A percentile compares a stretch with the other conserved stretches of the same genome.
Evolutionary conservation across 1,140 invertebrate species (phyloP).

Genomic region (Nomia melanderi): DNA sequence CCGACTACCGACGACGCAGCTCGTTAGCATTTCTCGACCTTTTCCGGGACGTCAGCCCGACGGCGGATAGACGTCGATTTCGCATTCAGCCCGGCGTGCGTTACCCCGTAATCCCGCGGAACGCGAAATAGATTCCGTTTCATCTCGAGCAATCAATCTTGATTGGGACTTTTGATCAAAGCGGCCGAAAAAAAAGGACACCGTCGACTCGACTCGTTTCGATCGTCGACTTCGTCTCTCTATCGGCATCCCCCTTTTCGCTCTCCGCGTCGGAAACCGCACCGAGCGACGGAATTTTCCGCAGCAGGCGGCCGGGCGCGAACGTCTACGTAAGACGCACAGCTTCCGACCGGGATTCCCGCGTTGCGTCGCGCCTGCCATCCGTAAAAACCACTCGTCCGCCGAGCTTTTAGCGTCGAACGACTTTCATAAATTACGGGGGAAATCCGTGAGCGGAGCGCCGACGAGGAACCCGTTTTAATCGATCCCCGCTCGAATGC

Average conservation of each 20-base stretch:
- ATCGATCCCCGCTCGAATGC: not conserved
- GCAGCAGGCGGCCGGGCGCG: conserved; percentile 11
- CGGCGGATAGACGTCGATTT: conserved; percentile 49
- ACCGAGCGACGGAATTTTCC: conserved; percentile 42
- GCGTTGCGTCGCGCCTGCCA: conserved; percentile 2
- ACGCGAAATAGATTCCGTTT: conserved; percentile 68
- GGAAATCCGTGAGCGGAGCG: not conserved
- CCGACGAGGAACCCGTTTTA: not conserved
- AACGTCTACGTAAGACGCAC: conserved; percentile 22
- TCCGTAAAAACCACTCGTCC: conserved; percentile 25
- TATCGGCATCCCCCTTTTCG: not conserved
- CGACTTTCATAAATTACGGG: conserved; percentile 24
- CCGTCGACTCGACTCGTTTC: not conserved
- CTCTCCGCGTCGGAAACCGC: not conserved
- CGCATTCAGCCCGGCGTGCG: conserved; percentile 47
- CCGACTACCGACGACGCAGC: conserved; percentile 10
- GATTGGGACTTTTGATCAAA: conserved; percentile 69
- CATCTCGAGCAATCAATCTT: conserved; percentile 70
- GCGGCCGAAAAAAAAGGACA: conserved; percentile 31
- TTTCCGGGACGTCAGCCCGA: conserved; percentile 31
- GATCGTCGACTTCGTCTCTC: not conserved
- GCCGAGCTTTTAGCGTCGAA: conserved; percentile 45
- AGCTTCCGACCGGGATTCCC: not conserved
- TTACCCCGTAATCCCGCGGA: conserved; percentile 46
- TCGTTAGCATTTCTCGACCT: conserved; percentile 63